These are phyloP conservation scores for Dinoponera quadriceps DNA, from an alignment of 1,140 invertebrate species.

Conservation along the genomic window DNA sequence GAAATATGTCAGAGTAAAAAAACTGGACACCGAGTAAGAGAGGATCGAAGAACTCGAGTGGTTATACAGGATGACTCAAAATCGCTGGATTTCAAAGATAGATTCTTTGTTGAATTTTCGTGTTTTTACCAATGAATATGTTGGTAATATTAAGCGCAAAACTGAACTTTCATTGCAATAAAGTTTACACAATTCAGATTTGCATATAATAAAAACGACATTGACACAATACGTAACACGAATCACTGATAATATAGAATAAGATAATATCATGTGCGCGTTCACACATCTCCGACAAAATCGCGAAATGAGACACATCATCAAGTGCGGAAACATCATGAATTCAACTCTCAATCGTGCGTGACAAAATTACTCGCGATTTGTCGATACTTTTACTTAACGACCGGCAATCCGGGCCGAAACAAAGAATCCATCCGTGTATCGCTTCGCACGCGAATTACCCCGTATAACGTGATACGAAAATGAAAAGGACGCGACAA, in stretches of 20 bases:
- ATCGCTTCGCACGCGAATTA: neutral
- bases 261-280: neutral
- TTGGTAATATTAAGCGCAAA: too few species aligned
- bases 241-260: too few species aligned
- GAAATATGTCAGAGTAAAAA: neutral
- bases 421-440: neutral
- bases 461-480: neutral
- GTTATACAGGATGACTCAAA: neutral
- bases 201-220: too few species aligned
- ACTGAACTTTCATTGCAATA: too few species aligned
- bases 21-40: neutral
- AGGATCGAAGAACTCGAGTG: neutral
- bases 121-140: neutral
- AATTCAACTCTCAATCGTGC: too few species aligned
- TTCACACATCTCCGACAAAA: constrained; percentile 16
- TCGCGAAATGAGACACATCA: constrained; percentile 3
- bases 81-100: neutral
- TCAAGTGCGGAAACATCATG: neutral
- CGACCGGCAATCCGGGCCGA: neutral
- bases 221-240: too few species aligned
- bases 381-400: too few species aligned
- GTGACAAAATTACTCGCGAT: too few species aligned
- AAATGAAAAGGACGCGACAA: neutral
- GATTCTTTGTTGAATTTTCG: neutral
- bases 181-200: too few species aligned